Evolutionary conservation across 2,888 invertebrate species (phyloP).

Genomic region (Orthosia cruda): DNA sequence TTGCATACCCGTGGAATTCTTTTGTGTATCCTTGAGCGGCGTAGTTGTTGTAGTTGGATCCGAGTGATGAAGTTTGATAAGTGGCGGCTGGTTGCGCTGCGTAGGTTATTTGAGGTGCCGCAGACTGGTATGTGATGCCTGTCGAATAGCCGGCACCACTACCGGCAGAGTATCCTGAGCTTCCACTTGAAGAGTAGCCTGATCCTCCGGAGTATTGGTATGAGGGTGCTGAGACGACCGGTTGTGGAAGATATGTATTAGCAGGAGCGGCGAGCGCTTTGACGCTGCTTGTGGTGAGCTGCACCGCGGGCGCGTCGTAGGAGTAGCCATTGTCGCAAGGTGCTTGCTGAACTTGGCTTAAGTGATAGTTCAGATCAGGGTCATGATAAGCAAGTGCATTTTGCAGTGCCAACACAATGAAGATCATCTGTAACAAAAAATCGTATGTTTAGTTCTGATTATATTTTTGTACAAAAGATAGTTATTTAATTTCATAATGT

Average conservation of each 20-base stretch:
- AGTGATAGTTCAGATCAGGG: conserved; percentile 89
- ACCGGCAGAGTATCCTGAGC: conserved; percentile 68
- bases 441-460: conserved; percentile 18
- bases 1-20: conserved; percentile 91
- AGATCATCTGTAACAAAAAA: conserved; percentile 81
- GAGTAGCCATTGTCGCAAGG: conserved; percentile 89
- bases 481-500: conserved; percentile 1
- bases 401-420: conserved; percentile 76
- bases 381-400: conserved; percentile 86
- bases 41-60: conserved; percentile 75
- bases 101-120: conserved; percentile 81
- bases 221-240: conserved; percentile 63
- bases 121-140: conserved; percentile 77
- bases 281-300: conserved; percentile 86
- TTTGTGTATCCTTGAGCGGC: conserved; percentile 73
- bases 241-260: conserved; percentile 63
- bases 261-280: conserved; percentile 74
- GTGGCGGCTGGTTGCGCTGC: conserved; percentile 77
- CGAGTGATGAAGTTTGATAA: conserved; percentile 73
- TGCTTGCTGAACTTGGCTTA: conserved; percentile 84
- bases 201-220: conserved; percentile 64
- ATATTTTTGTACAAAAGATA: neutral
- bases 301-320: conserved; percentile 91
- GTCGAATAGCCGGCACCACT: conserved; percentile 68
- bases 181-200: conserved; percentile 60